Conservation (phyloP, 2,113 vertebrate species). For the Syrrhaptes paradoxus region DNA sequence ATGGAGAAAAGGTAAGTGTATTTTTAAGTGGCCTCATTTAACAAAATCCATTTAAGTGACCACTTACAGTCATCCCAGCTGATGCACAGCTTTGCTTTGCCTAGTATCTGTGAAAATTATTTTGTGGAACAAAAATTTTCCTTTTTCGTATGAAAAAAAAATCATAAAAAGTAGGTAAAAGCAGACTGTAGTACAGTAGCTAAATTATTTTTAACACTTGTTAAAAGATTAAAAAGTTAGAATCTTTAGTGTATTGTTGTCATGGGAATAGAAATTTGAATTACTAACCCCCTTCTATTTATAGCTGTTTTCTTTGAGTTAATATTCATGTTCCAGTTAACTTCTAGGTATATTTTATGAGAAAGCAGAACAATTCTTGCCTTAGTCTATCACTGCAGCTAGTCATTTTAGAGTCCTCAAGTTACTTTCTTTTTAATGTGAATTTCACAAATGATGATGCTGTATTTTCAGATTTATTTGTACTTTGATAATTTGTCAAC, state of each 20-base stretch:
- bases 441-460: accelerated
- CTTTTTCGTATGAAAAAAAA: neutral
- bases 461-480: neutral
- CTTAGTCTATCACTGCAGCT: neutral
- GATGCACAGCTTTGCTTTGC: neutral
- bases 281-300: conserved; percentile 46
- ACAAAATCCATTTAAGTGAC: neutral
- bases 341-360: neutral
- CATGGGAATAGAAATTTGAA: neutral
- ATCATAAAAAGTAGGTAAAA: neutral
- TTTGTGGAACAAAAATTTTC: neutral
- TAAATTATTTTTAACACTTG: neutral
- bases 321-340: neutral
- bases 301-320: conserved; percentile 7
- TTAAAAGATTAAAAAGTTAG: neutral
- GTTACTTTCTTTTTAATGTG: neutral
- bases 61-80: neutral
- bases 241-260: conserved; percentile 3
- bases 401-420: neutral
- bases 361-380: neutral
- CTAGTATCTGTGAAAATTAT: neutral
- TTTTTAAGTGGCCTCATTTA: neutral
- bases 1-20: neutral
- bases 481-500: neutral
- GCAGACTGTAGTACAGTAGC: neutral